Conservation (phyloP, 2,113 vertebrate genomes). For the Mungos mungo region DNA sequence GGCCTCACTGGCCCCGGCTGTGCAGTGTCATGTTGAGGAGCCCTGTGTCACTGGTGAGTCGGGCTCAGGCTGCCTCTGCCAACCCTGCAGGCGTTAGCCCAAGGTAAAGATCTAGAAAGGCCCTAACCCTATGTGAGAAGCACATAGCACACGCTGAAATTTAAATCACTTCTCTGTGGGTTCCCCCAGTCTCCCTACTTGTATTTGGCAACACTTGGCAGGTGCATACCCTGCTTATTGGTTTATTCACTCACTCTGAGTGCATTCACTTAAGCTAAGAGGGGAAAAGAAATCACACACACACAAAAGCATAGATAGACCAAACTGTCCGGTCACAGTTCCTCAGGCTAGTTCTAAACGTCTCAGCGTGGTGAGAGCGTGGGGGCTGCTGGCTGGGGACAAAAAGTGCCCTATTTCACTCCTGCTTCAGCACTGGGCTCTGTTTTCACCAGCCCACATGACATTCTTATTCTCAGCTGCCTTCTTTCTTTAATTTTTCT, state of each 20-base stretch:
- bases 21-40: not conserved
- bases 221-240: not conserved
- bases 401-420: not conserved
- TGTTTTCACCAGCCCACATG: not conserved
- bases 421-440: not conserved
- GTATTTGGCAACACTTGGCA: not conserved
- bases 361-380: not conserved
- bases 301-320: not conserved
- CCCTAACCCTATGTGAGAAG: not conserved
- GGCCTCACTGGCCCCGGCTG: not conserved
- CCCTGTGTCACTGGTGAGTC: not conserved
- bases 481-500: not conserved
- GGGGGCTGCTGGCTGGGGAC: not conserved
- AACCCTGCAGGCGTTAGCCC: not conserved
- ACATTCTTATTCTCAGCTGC: not conserved
- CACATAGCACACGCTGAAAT: not conserved
- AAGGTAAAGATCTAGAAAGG: not conserved
- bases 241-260: not conserved
- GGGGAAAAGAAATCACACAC: not conserved
- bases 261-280: slow-evolving; percentile 23
- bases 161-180: not conserved
- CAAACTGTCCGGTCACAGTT: not conserved
- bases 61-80: not conserved
- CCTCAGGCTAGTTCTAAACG: not conserved
- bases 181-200: not conserved